phyloP scores from a whole-genome alignment of 2,888 invertebrate genomes.

The Chorisops tibialis region DNA sequence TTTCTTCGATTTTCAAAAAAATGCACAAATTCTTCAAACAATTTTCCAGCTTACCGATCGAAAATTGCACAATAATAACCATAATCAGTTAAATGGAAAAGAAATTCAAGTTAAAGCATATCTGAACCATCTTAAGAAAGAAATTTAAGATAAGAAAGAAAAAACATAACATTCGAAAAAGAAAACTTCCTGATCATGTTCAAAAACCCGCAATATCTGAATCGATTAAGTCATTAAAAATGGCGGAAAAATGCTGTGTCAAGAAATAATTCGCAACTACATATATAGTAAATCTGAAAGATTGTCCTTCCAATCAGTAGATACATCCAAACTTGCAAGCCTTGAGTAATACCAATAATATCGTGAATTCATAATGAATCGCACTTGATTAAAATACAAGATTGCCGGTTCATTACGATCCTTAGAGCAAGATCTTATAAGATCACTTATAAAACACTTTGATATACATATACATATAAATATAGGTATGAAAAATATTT shows the following conservation, averaged over 20 bases:
- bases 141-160: background rate
- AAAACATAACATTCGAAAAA: background rate
- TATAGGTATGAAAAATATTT: background rate
- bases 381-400: conserved; percentile 32
- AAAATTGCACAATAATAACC: background rate
- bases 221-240: conserved; percentile 22
- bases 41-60: background rate
- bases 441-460: background rate
- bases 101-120: background rate
- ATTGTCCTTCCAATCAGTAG: background rate
- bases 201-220: background rate
- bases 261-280: background rate
- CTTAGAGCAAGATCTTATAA: background rate
- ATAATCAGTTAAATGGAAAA: background rate
- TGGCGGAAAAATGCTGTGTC: background rate
- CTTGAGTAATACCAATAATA: conserved; percentile 13
- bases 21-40: background rate
- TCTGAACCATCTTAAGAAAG: background rate
- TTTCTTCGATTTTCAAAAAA: background rate
- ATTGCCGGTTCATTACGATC: conserved; percentile 27
- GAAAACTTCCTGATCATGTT: background rate
- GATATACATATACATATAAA: background rate
- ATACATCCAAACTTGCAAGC: background rate
- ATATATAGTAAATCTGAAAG: no score
- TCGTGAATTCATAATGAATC: conserved; percentile 31